phyloP scores from a whole-genome alignment of 2,113 vertebrate species.

The Lampris megalopsis region DNA sequence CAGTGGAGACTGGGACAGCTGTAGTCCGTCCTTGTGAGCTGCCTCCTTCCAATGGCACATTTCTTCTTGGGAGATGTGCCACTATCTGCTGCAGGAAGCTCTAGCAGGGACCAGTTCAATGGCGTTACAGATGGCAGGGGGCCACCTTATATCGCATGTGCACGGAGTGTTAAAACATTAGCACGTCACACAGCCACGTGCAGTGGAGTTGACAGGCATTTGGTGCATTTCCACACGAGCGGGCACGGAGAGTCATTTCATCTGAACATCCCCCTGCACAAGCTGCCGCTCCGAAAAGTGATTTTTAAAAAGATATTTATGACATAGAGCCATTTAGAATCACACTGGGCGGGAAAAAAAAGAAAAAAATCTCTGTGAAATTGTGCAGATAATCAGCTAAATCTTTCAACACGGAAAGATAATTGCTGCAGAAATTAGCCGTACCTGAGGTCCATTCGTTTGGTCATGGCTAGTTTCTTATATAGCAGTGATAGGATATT shows the following conservation, averaged over 20 bases:
- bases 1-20: too few species aligned
- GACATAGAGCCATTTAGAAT: conserved; percentile 86
- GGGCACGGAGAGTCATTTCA: conserved; percentile 41
- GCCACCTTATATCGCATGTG: conserved; percentile 5
- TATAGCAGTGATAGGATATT: conserved; percentile 96
- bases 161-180: conserved; percentile 1
- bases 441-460: conserved; percentile 99
- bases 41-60: too few species aligned
- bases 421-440: conserved; percentile 99
- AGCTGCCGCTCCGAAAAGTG: conserved; percentile 86
- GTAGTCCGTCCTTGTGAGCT: too few species aligned
- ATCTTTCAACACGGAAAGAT: conserved; percentile 99
- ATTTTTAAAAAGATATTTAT: conserved; percentile 84
- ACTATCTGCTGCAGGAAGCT: too few species aligned
- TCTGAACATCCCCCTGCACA: conserved; percentile 57
- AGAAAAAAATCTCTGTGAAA: conserved; percentile 95
- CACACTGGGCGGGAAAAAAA: conserved; percentile 81
- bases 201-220: conserved; percentile 38
- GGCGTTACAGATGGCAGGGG: not conserved
- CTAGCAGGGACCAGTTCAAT: not conserved
- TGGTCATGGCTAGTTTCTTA: conserved; percentile 99
- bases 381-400: conserved; percentile 99
- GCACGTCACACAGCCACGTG: conserved; percentile 7
- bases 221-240: conserved; percentile 42
- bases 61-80: too few species aligned